These are phyloP conservation scores for Drosophila guanche DNA, from an alignment of 1,140 invertebrate species.

Conservation along the genomic window DNA sequence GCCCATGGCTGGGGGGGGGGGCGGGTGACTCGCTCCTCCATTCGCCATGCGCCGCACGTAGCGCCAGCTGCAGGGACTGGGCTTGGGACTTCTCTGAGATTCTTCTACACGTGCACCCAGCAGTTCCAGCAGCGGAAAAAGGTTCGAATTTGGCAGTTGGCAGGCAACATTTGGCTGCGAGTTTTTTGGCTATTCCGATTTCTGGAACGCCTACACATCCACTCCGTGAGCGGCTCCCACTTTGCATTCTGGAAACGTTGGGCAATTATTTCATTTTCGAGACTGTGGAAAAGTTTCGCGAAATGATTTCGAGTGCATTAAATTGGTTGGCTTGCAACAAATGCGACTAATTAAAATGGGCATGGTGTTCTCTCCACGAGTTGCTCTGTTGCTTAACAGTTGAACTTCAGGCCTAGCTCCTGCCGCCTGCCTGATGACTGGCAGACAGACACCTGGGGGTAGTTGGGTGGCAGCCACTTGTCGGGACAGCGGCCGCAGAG, in stretches of 20 bases:
- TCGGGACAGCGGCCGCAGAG: constrained; percentile 16
- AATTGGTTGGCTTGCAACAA: constrained; percentile 77
- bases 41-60: constrained; percentile 67
- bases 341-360: constrained; percentile 79
- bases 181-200: not conserved
- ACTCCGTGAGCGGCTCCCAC: constrained; percentile 40
- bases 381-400: constrained; percentile 37
- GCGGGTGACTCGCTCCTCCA: constrained; percentile 51
- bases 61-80: constrained; percentile 32
- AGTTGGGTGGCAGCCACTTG: constrained; percentile 25
- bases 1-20: constrained; percentile 43
- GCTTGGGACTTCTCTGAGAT: constrained; percentile 30
- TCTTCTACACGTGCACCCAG: constrained; percentile 29
- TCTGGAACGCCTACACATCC: constrained; percentile 7
- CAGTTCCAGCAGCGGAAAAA: not conserved
- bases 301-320: constrained; percentile 81
- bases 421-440: constrained; percentile 4
- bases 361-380: too few relatives aligned
- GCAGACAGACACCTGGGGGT: constrained; percentile 8
- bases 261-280: constrained; percentile 74
- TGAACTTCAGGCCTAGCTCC: constrained; percentile 18
- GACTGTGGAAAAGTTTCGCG: constrained; percentile 52
- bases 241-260: constrained; percentile 72
- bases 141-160: too few relatives aligned
- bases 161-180: not conserved